Conservation (phyloP, 2,113 vertebrate genomes). For the Tychaedon coryphoeus region DNA sequence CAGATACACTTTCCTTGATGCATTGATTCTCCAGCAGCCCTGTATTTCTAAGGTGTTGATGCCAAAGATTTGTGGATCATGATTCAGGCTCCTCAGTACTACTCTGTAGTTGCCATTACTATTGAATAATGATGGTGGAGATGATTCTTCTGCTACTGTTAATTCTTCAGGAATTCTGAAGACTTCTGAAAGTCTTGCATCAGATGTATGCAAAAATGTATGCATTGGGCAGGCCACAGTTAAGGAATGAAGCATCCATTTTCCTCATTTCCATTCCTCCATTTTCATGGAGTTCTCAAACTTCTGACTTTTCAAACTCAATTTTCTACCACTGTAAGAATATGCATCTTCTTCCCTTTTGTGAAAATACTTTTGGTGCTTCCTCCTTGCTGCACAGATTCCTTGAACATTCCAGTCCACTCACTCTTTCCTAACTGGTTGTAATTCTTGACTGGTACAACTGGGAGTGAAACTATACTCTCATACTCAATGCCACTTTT, state of each 20-base stretch:
- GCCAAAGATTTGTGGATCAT: not conserved
- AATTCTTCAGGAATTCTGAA: not conserved
- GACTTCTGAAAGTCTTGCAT: not conserved
- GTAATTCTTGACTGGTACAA: conserved; percentile 14
- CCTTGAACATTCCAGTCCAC: not conserved
- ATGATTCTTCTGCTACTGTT: rapidly evolving
- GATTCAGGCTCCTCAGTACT: not conserved
- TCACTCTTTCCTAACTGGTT: not conserved
- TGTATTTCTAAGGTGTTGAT: not conserved
- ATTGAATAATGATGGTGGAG: not conserved
- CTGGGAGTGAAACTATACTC: not conserved
- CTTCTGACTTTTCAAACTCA: not conserved
- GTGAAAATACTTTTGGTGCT: not conserved
- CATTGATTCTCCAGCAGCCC: not conserved
- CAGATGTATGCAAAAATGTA: not conserved
- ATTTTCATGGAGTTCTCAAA: not conserved
- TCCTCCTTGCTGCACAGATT: not conserved
- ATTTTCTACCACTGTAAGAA: not conserved
- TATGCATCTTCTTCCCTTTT: not conserved
- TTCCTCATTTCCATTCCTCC: not conserved
- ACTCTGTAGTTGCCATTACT: not conserved
- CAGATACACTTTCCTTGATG: not conserved
- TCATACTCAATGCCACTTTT: not conserved
- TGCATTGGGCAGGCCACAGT: not conserved
- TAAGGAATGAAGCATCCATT: not conserved